Evolutionary conservation across 2,797 vertebrate genomes (phyloP), one percentile per base, ranked within the genome.

Genomic region (Parauchenoglanis ngamensis): DNA sequence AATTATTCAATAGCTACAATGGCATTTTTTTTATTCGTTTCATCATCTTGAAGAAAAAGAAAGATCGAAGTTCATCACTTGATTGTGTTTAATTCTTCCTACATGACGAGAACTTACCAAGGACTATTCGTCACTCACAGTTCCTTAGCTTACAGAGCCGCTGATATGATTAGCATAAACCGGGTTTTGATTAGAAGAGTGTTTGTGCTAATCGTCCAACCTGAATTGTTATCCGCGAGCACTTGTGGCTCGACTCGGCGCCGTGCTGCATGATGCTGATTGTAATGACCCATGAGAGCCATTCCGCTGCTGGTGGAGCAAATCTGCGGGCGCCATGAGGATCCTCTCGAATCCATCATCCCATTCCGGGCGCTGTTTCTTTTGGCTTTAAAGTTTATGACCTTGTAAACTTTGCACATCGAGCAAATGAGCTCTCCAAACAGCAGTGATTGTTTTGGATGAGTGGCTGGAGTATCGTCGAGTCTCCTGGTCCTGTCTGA

Each of bases 251-350:
- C 19, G n/a, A 46, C 73, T 87, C 49, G 11, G 56, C 59, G 17
- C 25, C 67, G 12, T 83, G 57, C 81, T 84, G 19, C 49, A 25
- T 44, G 49, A 52, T 21, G 52, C 82, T 87, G 82, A 87, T 87
- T 87, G 63, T 72, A 61, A 78, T 87, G 86, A 77, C 61, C 46
- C 31, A 25, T 6, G 49, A 87, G 72, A 67, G 79, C n/a, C 28
- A 35, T 83, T 31, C 79, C 68, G 61, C 46, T 21, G 25, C 70
- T n/a, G 70, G 68, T 31, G 21, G 19, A 46, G 52, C 61, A 17
- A 46, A 28, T 49, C 79, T 28, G 25, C 40, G 3, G n/a, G 40
- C 65, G 59, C 7, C 7, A 0, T 0, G 23, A 81, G 59, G 15
- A 63, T 46, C 79, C 35, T 61, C 25, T 46, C 12, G 7, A 79